phyloP scores from a whole-genome alignment of 2,888 invertebrate genomes.

The Nymphalis urticae region DNA sequence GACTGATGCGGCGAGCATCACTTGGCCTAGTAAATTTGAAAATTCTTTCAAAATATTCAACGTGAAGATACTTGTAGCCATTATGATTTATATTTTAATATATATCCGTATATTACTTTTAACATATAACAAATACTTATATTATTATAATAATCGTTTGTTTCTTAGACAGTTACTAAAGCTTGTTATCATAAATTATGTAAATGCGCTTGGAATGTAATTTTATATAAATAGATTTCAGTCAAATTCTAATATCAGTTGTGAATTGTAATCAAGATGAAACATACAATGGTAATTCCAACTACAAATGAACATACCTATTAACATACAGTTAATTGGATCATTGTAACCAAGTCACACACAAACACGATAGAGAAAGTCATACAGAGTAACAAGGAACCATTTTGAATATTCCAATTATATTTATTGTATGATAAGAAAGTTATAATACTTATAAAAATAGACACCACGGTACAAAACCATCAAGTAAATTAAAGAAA shows the following conservation, averaged over 20 bases:
- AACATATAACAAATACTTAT: no score
- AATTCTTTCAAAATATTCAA: slow-evolving; percentile 56
- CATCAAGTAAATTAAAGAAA: no score
- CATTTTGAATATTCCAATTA: not conserved
- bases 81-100: slow-evolving; percentile 37
- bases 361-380: not conserved
- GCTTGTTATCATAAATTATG: no score
- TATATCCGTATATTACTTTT: no score
- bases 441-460: no score
- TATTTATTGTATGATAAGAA: no score
- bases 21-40: slow-evolving; percentile 54
- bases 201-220: not conserved
- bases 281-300: slow-evolving; percentile 19
- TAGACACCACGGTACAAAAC: no score
- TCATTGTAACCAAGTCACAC: slow-evolving; percentile 6
- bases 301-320: slow-evolving; percentile 24
- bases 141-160: no score
- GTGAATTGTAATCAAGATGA: slow-evolving; percentile 20
- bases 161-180: no score
- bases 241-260: slow-evolving; percentile 6
- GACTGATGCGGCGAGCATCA: slow-evolving; percentile 62
- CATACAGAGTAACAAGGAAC: not conserved
- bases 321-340: slow-evolving; percentile 32
- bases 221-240: slow-evolving; percentile 14
- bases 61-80: slow-evolving; percentile 52